Base-by-base conservation (phyloP, 2,888 invertebrate genomes). In the Hylaea fasciaria region DNA sequence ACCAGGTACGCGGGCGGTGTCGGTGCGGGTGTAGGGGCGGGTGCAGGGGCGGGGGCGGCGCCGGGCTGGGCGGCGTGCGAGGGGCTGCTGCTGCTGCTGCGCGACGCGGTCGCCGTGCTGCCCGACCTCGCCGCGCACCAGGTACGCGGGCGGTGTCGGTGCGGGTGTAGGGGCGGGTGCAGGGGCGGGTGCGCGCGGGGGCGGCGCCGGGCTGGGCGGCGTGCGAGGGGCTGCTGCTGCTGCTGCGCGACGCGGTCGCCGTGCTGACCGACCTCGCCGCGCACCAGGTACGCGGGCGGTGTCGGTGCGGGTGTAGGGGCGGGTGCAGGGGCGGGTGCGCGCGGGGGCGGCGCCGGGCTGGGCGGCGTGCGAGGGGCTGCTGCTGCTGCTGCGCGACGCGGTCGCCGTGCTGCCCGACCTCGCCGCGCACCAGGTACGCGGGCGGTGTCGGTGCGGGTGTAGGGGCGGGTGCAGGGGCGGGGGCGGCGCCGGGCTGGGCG, bases 321-420 rank as follows among this genome's bases (percentile, higher is more conserved):
- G 22, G 3, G 22, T 3, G 14, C 60, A 87, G 87, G 69, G 83
- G 0, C 76, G 82, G 0, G 83, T 91, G 41, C 86, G 87, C 0
- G 90, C 86, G 68, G 92, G 88, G 75, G 92, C 75, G 78, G 85
- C 52, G 76, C 83, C 93, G 82, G 89, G 88, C 83, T 94, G 77
- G 93, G 94, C 69, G 83, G 91, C 77, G 64, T 94, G 82, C 86
- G 94, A 94, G 81, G 96, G 95, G 0, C 86, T 97, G 51, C 88
- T 96, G 64, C 83, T 95, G 54, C 83, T 96, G 58, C 88, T 97
- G 58, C 93, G 94, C 40, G 95, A 95, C 75, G 94, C 95, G 43
- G 86, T 96, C 0, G 90, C 94, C 44, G 93, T 95, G 54, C 86
- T 96, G 74, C 95, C 96, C 0, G 95, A 96, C 68, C 93, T 93